Conservation (phyloP, 2,797 vertebrate species). For the Melanotaenia pygmaea region DNA sequence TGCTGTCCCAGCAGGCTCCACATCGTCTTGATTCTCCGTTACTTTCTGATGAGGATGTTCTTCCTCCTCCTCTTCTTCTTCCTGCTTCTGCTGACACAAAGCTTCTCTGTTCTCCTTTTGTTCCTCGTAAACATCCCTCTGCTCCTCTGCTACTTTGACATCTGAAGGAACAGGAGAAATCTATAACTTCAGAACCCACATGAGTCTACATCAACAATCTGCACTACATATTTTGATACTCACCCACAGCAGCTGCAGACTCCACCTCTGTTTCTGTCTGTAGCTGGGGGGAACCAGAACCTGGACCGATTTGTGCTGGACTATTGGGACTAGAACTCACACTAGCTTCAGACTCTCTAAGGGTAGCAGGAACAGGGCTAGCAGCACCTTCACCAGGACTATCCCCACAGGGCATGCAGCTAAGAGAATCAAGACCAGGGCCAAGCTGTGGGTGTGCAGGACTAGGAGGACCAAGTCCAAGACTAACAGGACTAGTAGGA, state of each 20-base stretch:
- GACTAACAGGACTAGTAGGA: neutral
- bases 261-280: neutral
- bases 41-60: slow-evolving; percentile 3
- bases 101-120: neutral
- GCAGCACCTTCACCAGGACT: slow-evolving; percentile 7
- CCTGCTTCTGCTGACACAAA: neutral
- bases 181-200: neutral
- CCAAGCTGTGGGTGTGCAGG: neutral
- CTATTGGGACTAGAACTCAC: slow-evolving; percentile 4
- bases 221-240: slow-evolving; percentile 25
- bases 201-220: too few species aligned
- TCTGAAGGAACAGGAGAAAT: slow-evolving; percentile 27
- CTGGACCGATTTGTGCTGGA: neutral
- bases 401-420: neutral
- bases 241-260: slow-evolving; percentile 24
- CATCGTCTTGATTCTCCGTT: slow-evolving; percentile 13
- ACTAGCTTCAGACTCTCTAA: slow-evolving; percentile 12
- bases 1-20: neutral
- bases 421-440: neutral
- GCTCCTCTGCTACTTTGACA: neutral
- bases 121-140: neutral
- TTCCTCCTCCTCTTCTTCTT: neutral
- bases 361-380: neutral
- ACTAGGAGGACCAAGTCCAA: neutral
- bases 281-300: slow-evolving; percentile 5